A percentile compares a stretch with the other conserved stretches of the same genome.
Evolutionary conservation across 2,113 vertebrate genomes (phyloP).

Genomic region (Heterotilapia buettikoferi): DNA sequence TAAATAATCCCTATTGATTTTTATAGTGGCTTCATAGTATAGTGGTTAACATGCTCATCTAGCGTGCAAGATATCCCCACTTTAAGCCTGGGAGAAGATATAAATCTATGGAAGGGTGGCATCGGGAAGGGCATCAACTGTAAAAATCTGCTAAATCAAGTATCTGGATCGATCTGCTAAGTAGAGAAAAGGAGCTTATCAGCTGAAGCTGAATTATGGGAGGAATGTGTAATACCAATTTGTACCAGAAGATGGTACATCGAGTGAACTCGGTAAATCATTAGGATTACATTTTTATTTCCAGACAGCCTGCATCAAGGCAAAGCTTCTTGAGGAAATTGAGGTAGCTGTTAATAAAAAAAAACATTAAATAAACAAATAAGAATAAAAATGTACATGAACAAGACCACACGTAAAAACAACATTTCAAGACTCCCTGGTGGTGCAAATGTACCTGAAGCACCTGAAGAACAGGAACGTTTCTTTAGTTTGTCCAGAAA

Average conservation of each 20-base stretch:
- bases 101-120: background rate
- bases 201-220: background rate
- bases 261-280: background rate
- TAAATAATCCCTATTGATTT: background rate
- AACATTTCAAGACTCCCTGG: background rate
- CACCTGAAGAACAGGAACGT: fast-evolving
- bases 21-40: background rate
- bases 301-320: background rate
- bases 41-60: background rate
- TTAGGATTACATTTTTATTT: background rate
- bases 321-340: background rate
- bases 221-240: background rate
- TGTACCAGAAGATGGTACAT: background rate
- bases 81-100: background rate
- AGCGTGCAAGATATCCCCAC: background rate
- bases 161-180: background rate
- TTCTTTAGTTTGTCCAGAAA: background rate
- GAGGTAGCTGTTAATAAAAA: background rate
- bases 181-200: background rate
- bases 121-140: background rate
- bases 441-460: background rate
- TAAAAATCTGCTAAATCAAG: background rate
- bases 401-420: background rate
- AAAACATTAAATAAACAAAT: background rate
- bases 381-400: background rate